Evolutionary conservation across 2,113 vertebrate species (phyloP), one percentile per base, ranked within the genome.

Genomic region (Setophaga petechia): DNA sequence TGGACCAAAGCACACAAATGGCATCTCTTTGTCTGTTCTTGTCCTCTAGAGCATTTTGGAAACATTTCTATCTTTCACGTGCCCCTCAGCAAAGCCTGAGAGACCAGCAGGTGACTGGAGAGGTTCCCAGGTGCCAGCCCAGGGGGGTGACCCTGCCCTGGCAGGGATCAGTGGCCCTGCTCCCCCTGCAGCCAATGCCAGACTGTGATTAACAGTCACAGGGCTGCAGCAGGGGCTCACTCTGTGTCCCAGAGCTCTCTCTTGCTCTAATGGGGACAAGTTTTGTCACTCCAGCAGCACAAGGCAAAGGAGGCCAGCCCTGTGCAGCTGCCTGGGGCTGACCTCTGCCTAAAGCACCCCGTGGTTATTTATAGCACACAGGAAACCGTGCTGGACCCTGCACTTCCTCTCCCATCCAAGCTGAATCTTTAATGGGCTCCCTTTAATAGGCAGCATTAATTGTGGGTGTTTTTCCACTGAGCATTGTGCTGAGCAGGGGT

Each of bases 201-300:
- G 6, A 13, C 27, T n/a, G 65, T 55, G 5, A 0, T 35, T 11
- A 31, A 33, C 30, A 1, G n/a, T n/a, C n/a, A n/a, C n/a, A n/a
- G n/a, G 17, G 12, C 12, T 31, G 46, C 11, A 57, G 28, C 43
- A 55, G 59, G 35, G 59, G 43, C 30, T 39, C 22, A 1, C 31
- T 19, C 15, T 23, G 6, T 55, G 61, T 39, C 55, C 30, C 73
- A 25, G 11, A 85, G 67, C 46, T 79, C 44, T 13, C 37, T 72
- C 44, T 15, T 65, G 35, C 47, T 68, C n/a, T 3, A 12, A 17
- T 12, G 5, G 21, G 43, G 5, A 25, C 12, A 3, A 1, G 0
- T 31, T 67, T 43, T 55, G 28, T 21, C 46, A 0, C 46, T 88
- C 82, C 4, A 3, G n/a, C 37, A 51, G 71, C 47, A 7, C 0